Conservation (phyloP, 1,140 invertebrate species). For the Sinella curviseta region DNA sequence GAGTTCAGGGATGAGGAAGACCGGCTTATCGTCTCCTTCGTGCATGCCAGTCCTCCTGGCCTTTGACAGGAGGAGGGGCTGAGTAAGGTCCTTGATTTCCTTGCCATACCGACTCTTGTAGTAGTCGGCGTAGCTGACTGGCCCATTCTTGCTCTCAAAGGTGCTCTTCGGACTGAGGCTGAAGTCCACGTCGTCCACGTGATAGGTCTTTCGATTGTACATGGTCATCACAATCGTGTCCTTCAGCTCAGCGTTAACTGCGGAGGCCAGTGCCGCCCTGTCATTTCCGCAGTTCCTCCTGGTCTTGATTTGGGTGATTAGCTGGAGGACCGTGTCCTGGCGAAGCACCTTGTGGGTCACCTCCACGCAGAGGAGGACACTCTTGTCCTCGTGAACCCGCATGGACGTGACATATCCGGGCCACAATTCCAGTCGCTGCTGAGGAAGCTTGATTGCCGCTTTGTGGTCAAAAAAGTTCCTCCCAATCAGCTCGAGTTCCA, state of each 20-base stretch:
- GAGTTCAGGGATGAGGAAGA: conserved; percentile 59
- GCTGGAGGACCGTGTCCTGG: conserved; percentile 60
- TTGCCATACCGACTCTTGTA: conserved; percentile 56
- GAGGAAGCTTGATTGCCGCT: conserved; percentile 54
- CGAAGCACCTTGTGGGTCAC: conserved; percentile 74
- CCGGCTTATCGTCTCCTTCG: conserved; percentile 50
- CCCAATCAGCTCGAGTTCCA: conserved; percentile 57
- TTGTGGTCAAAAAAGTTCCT: conserved; percentile 55
- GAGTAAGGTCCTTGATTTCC: conserved; percentile 32
- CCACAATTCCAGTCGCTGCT: conserved; percentile 67
- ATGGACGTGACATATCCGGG: conserved; percentile 74
- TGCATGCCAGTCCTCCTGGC: conserved; percentile 35
- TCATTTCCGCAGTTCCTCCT: not conserved
- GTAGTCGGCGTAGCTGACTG: conserved; percentile 63
- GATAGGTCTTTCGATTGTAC: conserved; percentile 75
- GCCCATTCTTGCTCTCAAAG: not conserved
- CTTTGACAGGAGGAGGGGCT: conserved; percentile 39
- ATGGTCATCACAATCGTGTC: conserved; percentile 57
- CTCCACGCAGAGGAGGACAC: conserved; percentile 71
- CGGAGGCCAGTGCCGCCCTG: not conserved
- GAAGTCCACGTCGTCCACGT: conserved; percentile 67
- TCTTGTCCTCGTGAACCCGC: conserved; percentile 67
- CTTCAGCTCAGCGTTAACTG: not conserved
- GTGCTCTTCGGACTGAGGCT: not conserved
- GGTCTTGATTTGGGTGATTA: conserved; percentile 50